Percentiles rank a stretch among this genome's conserved stretches.
phyloP scores from a whole-genome alignment of 2,888 invertebrate species.

The Polyommatus icarus region DNA sequence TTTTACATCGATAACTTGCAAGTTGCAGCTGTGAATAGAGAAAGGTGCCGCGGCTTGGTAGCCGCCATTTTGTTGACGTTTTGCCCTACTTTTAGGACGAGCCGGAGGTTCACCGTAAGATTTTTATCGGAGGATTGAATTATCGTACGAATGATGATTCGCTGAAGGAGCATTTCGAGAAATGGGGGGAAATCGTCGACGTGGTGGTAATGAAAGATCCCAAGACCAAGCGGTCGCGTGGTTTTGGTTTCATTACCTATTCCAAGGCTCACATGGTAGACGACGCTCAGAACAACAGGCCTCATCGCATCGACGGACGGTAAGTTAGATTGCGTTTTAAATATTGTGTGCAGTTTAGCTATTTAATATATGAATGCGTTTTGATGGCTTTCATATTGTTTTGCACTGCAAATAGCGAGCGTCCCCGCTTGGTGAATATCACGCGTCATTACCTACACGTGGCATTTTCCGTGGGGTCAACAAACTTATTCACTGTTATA shows the following conservation, averaged over 20 bases:
- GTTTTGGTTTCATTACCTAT: conserved; percentile 99
- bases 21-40: neutral
- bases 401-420: conserved; percentile 64
- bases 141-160: conserved; percentile 97
- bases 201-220: conserved; percentile 99
- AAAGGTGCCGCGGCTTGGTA: conserved; percentile 1
- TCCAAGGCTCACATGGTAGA: conserved; percentile 97
- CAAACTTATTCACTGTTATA: conserved; percentile 42
- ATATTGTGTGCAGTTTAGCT: conserved; percentile 67
- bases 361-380: conserved; percentile 54
- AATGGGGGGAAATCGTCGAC: conserved; percentile 98
- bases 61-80: conserved; percentile 73
- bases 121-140: conserved; percentile 97
- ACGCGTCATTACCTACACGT: conserved; percentile 53
- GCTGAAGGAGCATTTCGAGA: conserved; percentile 95
- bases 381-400: conserved; percentile 67
- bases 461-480: conserved; percentile 75
- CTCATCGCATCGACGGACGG: conserved; percentile 95
- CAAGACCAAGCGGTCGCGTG: conserved; percentile 95
- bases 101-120: conserved; percentile 92
- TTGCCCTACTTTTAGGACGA: conserved; percentile 80
- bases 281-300: conserved; percentile 93
- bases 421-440: conserved; percentile 75
- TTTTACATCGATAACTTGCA: neutral
- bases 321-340: conserved; percentile 52